Percentiles rank a stretch among this genome's conserved stretches.
These are phyloP conservation scores for Platysternon megacephalum DNA, from an alignment of 2,113 vertebrate species.

Conservation along the genomic window DNA sequence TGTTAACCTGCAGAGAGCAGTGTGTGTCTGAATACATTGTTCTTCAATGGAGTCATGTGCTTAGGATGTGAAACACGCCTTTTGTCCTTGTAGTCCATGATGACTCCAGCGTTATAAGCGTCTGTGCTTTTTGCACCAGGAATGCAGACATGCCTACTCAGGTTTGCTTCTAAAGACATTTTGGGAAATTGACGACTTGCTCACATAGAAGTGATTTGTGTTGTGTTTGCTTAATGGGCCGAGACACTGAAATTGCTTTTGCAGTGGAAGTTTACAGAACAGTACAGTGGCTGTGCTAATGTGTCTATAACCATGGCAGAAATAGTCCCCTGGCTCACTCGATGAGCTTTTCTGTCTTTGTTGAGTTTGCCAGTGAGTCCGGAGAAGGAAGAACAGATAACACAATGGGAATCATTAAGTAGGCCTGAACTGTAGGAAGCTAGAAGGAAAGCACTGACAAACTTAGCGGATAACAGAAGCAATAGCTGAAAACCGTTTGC, in stretches of 20 bases:
- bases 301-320: not conserved
- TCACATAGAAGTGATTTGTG: not conserved
- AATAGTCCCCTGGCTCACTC: not conserved
- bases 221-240: not conserved
- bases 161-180: not conserved
- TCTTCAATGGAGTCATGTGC: not conserved
- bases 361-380: not conserved
- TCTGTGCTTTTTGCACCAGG: not conserved
- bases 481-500: not conserved
- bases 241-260: conserved; percentile 5
- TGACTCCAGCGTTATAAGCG: not conserved
- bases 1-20: not conserved
- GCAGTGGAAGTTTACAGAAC: not conserved
- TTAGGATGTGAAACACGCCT: not conserved
- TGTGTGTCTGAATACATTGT: not conserved
- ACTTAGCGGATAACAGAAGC: not conserved
- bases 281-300: conserved; percentile 17
- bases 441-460: not conserved
- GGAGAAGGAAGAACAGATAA: not conserved
- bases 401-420: not conserved
- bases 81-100: not conserved
- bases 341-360: not conserved
- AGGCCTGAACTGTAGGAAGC: not conserved
- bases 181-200: not conserved
- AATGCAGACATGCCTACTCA: not conserved